These are phyloP conservation scores for Cyprinodon tularosa DNA, from an alignment of 2,113 vertebrate species.

Conservation along the genomic window DNA sequence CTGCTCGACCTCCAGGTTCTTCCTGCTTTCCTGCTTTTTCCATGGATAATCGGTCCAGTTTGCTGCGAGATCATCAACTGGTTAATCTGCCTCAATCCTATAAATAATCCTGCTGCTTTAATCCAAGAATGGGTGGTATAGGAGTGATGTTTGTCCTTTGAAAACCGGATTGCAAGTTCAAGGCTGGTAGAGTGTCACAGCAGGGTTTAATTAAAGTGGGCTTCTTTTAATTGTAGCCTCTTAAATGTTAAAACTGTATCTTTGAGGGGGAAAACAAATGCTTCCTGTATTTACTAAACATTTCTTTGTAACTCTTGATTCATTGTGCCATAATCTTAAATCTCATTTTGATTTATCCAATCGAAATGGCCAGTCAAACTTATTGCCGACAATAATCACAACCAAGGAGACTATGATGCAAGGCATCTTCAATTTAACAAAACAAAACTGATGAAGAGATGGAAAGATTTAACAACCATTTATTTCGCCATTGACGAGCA, in stretches of 20 bases:
- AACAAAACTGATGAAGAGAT: slow-evolving; percentile 29
- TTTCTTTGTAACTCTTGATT: slow-evolving; percentile 1
- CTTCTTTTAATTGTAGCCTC: slow-evolving; percentile 3
- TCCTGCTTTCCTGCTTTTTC: neutral
- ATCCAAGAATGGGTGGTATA: slow-evolving; percentile 43
- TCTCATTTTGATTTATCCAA: slow-evolving; percentile 31
- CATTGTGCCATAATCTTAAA: slow-evolving; percentile 17
- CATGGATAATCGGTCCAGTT: slow-evolving; percentile 27
- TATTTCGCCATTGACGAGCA: slow-evolving; percentile 48
- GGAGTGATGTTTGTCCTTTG: slow-evolving; percentile 12
- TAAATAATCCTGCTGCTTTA: slow-evolving; percentile 53
- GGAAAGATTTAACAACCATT: slow-evolving; percentile 60
- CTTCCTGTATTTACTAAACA: neutral
- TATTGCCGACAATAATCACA: slow-evolving; percentile 52
- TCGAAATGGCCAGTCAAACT: slow-evolving; percentile 37
- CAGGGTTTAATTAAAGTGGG: slow-evolving; percentile 35
- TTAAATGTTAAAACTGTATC: neutral
- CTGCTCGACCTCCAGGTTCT: neutral
- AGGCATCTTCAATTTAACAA: slow-evolving; percentile 34
- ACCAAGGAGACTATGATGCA: slow-evolving; percentile 54
- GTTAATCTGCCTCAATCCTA: slow-evolving; percentile 65
- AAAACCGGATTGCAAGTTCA: slow-evolving; percentile 19
- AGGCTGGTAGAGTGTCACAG: neutral
- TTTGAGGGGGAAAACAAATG: neutral
- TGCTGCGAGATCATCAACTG: slow-evolving; percentile 33